These are phyloP conservation scores for Pyrgilauda ruficollis DNA, from an alignment of 2,113 vertebrate species.

Conservation along the genomic window DNA sequence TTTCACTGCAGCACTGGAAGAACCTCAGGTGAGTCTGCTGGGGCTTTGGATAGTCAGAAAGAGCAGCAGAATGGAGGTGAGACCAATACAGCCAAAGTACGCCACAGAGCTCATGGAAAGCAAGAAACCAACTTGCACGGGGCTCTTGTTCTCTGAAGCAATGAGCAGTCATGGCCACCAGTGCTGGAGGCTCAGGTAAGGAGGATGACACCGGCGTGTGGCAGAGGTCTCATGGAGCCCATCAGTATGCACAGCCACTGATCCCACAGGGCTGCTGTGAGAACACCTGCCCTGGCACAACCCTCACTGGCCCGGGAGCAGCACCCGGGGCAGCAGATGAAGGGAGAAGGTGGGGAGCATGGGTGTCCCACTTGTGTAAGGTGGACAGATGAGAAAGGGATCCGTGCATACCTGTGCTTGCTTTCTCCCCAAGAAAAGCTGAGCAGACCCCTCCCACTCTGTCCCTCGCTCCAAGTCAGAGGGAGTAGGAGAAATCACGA, in stretches of 20 bases:
- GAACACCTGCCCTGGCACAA: background rate
- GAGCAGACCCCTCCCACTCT: constrained; percentile 38
- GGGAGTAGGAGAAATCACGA: constrained; percentile 56
- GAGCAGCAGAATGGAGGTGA: background rate
- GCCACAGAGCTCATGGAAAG: background rate
- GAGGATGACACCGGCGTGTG: background rate
- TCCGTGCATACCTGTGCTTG: background rate
- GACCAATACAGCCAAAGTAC: background rate
- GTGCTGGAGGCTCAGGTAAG: background rate
- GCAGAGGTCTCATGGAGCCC: background rate
- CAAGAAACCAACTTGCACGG: background rate
- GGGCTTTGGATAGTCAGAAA: background rate
- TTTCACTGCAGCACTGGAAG: background rate
- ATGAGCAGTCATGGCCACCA: background rate
- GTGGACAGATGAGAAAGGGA: background rate
- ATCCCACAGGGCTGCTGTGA: background rate
- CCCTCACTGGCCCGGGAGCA: background rate
- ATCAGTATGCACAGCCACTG: accelerated
- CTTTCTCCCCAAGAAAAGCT: background rate
- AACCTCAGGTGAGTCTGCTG: background rate
- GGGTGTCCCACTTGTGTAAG: accelerated
- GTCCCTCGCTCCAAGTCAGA: constrained; percentile 20
- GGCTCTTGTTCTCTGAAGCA: background rate
- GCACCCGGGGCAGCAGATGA: no score
- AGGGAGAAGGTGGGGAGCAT: background rate